These are phyloP conservation scores for Troilus luridus DNA, from an alignment of 2,888 invertebrate genomes.

Conservation along the genomic window DNA sequence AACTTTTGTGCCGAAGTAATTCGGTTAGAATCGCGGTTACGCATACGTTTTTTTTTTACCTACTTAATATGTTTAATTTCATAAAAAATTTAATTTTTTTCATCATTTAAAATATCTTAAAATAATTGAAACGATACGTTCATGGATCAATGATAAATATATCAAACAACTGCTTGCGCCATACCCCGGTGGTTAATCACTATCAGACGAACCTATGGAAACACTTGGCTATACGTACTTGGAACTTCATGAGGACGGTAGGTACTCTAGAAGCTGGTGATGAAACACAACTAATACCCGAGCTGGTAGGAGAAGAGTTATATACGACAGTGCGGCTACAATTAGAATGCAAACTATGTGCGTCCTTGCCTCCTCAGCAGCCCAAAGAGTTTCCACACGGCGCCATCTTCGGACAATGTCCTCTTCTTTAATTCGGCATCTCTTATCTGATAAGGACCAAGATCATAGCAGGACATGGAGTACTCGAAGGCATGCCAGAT, in stretches of 20 bases:
- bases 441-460: background rate
- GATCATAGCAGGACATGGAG: background rate
- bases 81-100: background rate
- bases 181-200: background rate
- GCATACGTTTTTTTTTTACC: no score
- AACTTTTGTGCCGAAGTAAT: no score
- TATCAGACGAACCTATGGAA: background rate
- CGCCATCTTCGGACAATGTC: conserved; percentile 30
- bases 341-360: conserved; percentile 39
- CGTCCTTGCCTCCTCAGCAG: conserved; percentile 45
- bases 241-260: conserved; percentile 48
- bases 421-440: conserved; percentile 16
- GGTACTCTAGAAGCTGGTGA: background rate
- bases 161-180: background rate
- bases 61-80: no score
- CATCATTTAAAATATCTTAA: background rate
- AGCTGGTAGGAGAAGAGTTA: background rate
- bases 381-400: conserved; percentile 49
- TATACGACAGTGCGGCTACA: background rate
- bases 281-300: conserved; percentile 2
- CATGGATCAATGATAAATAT: background rate
- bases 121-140: background rate
- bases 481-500: background rate
- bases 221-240: conserved; percentile 54
- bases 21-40: no score